phyloP scores from a whole-genome alignment of 2,797 vertebrate genomes.

The Anas flavirostris region DNA sequence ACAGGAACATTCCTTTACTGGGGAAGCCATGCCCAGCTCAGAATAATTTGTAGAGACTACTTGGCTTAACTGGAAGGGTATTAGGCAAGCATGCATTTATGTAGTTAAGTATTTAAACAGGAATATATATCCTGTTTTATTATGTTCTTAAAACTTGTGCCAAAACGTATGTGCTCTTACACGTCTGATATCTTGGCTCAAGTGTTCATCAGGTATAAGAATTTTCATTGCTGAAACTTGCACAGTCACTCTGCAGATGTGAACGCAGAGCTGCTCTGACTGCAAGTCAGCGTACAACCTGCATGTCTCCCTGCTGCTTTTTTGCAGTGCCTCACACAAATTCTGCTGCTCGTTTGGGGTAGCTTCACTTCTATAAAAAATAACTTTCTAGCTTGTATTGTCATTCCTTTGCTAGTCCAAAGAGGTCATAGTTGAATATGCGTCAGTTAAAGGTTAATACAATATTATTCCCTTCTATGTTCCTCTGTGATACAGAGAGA shows the following conservation, averaged over 20 bases:
- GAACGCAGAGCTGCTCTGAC: background rate
- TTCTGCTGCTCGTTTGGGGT: background rate
- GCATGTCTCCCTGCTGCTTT: background rate
- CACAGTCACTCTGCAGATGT: background rate
- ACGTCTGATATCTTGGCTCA: background rate
- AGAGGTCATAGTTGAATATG: background rate
- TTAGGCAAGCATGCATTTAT: background rate
- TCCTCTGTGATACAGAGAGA: background rate
- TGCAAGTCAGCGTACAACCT: background rate
- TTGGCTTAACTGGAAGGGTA: background rate
- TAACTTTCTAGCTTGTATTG: background rate
- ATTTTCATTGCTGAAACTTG: slow-evolving; percentile 18
- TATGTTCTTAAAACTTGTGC: background rate
- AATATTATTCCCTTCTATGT: background rate
- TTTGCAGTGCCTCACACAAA: background rate
- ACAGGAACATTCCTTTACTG: background rate
- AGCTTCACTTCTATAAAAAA: background rate
- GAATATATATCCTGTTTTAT: background rate
- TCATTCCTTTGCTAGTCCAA: background rate
- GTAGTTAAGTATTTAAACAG: slow-evolving; percentile 2
- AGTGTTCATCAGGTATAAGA: background rate
- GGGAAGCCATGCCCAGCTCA: background rate
- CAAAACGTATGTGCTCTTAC: background rate
- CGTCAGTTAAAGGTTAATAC: background rate
- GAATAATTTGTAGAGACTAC: background rate